Percentiles rank a stretch among this genome's conserved stretches.
phyloP scores from a whole-genome alignment of 2,113 vertebrate species.

The Cranoglanis bouderius region DNA sequence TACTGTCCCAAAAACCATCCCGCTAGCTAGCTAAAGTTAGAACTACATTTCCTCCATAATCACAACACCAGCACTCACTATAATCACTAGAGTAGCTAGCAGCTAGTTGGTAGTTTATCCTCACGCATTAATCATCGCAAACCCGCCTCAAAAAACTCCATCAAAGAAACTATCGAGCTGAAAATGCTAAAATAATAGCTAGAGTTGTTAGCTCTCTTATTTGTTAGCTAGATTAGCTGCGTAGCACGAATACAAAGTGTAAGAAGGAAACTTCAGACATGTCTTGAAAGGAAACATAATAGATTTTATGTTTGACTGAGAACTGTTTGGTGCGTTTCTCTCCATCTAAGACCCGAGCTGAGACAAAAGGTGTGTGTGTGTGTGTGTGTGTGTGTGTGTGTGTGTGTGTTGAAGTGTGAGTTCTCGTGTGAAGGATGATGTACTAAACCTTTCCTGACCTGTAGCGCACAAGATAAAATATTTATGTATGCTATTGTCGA shows the following conservation, averaged over 20 bases:
- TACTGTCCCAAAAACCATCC: background rate
- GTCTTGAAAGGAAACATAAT: background rate
- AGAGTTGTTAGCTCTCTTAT: background rate
- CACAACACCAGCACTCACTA: background rate
- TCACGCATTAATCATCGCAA: background rate
- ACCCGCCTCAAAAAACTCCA: background rate
- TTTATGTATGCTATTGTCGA: constrained; percentile 82
- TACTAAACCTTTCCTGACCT: constrained; percentile 79
- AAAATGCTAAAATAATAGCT: background rate
- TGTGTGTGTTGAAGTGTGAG: constrained; percentile 63
- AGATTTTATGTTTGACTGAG: background rate
- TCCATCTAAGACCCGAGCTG: constrained; percentile 36
- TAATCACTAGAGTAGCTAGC: background rate
- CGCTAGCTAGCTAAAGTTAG: background rate
- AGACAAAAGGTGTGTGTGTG: constrained; percentile 52
- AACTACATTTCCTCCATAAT: background rate
- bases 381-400: constrained; percentile 52
- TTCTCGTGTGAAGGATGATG: constrained; percentile 76
- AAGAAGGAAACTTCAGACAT: background rate
- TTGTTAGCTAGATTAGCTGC: background rate
- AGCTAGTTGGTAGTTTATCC: background rate
- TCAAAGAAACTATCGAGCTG: background rate
- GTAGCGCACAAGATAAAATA: constrained; percentile 77
- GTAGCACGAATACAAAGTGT: background rate
- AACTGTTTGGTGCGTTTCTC: background rate